These are phyloP conservation scores for Struthio camelus DNA, from an alignment of 2,113 vertebrate species.

Conservation along the genomic window DNA sequence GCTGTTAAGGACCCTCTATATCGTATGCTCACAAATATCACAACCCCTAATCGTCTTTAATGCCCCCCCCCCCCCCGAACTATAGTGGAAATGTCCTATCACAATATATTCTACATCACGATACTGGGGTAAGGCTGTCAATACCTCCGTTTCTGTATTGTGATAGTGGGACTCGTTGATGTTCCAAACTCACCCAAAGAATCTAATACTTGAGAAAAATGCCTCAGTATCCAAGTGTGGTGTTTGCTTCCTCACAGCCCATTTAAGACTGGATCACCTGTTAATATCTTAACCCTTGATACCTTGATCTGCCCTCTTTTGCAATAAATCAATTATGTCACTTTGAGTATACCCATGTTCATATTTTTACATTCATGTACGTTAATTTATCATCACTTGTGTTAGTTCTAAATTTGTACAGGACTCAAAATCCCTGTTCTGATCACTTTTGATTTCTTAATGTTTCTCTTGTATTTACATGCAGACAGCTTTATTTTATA, in stretches of 20 bases:
- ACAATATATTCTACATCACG: rapidly evolving
- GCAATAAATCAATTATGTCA: constrained; percentile 8
- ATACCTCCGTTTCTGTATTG: constrained; percentile 37
- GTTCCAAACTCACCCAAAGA: constrained; percentile 47
- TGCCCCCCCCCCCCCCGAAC: too few relatives aligned
- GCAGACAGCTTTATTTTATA: constrained; percentile 70
- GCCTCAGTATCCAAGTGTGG: background rate
- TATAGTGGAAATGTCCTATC: background rate
- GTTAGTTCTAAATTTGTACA: constrained; percentile 63
- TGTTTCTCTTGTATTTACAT: constrained; percentile 61
- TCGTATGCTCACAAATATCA: background rate
- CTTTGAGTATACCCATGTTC: constrained; percentile 3
- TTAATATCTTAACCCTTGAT: background rate
- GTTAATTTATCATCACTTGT: constrained; percentile 50
- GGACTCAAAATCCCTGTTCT: constrained; percentile 29
- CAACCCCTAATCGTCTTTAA: background rate
- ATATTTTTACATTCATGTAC: constrained; percentile 48
- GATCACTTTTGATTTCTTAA: constrained; percentile 60
- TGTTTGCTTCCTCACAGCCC: constrained; percentile 38
- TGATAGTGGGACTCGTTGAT: constrained; percentile 12
- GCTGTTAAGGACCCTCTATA: constrained; percentile 18
- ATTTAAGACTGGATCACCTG: constrained; percentile 19
- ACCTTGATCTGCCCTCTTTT: constrained; percentile 13
- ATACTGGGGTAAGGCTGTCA: background rate
- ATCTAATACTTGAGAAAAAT: constrained; percentile 34